Evolutionary conservation across 2,113 vertebrate genomes (phyloP).

Genomic region (Urocynchramus pylzowi): DNA sequence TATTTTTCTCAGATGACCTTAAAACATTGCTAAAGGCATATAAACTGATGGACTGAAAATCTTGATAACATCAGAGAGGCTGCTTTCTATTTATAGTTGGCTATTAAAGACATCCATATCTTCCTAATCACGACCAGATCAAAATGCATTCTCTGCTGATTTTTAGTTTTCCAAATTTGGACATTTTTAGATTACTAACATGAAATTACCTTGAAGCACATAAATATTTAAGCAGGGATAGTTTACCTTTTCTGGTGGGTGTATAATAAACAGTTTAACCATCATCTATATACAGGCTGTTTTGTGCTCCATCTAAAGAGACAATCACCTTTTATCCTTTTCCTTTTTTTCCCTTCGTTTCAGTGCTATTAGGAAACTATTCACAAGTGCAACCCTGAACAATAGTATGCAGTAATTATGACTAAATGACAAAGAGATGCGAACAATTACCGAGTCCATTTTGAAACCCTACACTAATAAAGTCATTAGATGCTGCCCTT

Average conservation of each 20-base stretch:
- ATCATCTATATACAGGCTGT: conserved; percentile 59
- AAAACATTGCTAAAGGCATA: neutral
- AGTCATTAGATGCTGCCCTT: conserved; percentile 86
- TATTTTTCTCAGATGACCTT: neutral
- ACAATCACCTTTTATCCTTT: conserved; percentile 77
- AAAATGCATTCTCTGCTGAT: neutral
- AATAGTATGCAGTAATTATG: conserved; percentile 89
- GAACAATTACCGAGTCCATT: conserved; percentile 88
- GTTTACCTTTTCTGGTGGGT: conserved; percentile 66
- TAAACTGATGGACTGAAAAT: neutral
- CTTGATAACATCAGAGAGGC: neutral
- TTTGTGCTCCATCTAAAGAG: conserved; percentile 66
- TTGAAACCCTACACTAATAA: conserved; percentile 92
- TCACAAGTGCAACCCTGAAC: conserved; percentile 76
- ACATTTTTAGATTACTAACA: conserved; percentile 51
- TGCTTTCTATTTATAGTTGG: neutral
- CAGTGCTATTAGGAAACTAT: conserved; percentile 75
- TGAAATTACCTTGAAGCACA: conserved; percentile 57
- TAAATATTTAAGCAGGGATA: conserved; percentile 66
- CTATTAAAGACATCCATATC: neutral
- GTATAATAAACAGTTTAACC: conserved; percentile 72
- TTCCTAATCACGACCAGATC: neutral
- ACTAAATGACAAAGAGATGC: conserved; percentile 88
- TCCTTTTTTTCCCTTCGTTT: conserved; percentile 71
- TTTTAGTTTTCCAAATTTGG: conserved; percentile 23